These are phyloP conservation scores for Dendrolimus pini DNA, from an alignment of 2,888 invertebrate genomes.

Conservation along the genomic window DNA sequence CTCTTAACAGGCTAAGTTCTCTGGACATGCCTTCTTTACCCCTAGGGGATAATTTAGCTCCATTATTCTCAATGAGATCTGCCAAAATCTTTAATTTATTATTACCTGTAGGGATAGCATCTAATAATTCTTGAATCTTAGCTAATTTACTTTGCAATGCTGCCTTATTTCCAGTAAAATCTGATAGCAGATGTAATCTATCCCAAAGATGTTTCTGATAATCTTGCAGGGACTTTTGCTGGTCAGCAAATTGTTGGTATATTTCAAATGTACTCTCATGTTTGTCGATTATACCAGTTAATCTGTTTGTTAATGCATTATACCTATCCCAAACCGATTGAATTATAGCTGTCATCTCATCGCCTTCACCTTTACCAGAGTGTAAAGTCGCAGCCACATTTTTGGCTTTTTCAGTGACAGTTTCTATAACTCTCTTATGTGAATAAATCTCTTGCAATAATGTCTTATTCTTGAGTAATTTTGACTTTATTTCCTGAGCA, in stretches of 20 bases:
- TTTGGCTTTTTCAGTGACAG: constrained; percentile 91
- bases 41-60: constrained; percentile 84
- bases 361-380: constrained; percentile 71
- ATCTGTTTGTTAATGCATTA: constrained; percentile 80
- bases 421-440: constrained; percentile 93
- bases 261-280: constrained; percentile 87
- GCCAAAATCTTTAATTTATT: constrained; percentile 85
- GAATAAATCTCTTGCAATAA: constrained; percentile 92
- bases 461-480: constrained; percentile 90
- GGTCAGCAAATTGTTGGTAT: constrained; percentile 90
- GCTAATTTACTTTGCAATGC: constrained; percentile 87
- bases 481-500: constrained; percentile 89
- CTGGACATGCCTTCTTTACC: constrained; percentile 91
- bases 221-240: constrained; percentile 91
- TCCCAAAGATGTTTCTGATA: constrained; percentile 95
- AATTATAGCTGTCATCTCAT: constrained; percentile 82
- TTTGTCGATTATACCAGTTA: constrained; percentile 81
- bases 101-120: constrained; percentile 85
- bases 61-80: constrained; percentile 83
- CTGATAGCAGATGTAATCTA: constrained; percentile 86
- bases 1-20: constrained; percentile 86
- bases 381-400: constrained; percentile 78
- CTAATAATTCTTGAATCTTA: constrained; percentile 88
- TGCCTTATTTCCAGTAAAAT: constrained; percentile 91
- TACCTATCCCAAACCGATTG: constrained; percentile 86